Base-by-base conservation (phyloP, 2,797 vertebrate species). In the Falco naumanni region DNA sequence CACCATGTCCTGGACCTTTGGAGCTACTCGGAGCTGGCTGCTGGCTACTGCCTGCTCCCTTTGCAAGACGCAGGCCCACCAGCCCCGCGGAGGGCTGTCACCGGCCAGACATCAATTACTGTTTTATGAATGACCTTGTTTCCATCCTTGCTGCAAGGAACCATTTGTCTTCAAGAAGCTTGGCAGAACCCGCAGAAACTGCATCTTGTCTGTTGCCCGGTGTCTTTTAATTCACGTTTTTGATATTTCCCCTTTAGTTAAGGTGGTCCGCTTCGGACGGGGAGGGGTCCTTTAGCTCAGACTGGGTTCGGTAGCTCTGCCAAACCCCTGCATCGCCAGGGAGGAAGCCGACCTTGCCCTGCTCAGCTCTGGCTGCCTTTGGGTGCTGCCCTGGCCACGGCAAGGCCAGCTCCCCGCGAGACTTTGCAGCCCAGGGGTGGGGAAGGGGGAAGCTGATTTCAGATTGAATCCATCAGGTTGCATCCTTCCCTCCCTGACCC, bases 101-200 rank as follows among this genome's bases (percentile, higher is more conserved):
- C 60, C 43, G 12, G 43, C 61, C 71, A 93, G 75, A 83, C 57
- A 61, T 92, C 93, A 91, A 47, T 96, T 79, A 87, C 86, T 85
- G 70, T 68, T 89, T 85, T 75, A 89, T 87, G 86, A 94, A 92
- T 92, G 89, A 95, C 95, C 84, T 94, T 89, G 34, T 86, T 96
- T 94, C 84, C 56, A 89, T 80, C 75, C 93, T 89, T 87, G 68
- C 95, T 95, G 57, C 78, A 75, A 93, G 81, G 88, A 95, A 90
- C 65, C 81, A 91, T 90, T 84, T 88, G 31, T 95, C 57, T 92
- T 87, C 2, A 6, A 74, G 37, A 92, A 39, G 57, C 57, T 45
- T 37, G 74, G 81, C 81, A 92, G 88, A 84, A 85, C n/a, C 33
- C 0, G 3, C 39, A 90, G 93, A 64, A 94, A 54, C 45, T 60